Evolutionary conservation across 2,797 vertebrate species (phyloP), one percentile per base, ranked within the genome.

Genomic region (Hylomyscus alleni): DNA sequence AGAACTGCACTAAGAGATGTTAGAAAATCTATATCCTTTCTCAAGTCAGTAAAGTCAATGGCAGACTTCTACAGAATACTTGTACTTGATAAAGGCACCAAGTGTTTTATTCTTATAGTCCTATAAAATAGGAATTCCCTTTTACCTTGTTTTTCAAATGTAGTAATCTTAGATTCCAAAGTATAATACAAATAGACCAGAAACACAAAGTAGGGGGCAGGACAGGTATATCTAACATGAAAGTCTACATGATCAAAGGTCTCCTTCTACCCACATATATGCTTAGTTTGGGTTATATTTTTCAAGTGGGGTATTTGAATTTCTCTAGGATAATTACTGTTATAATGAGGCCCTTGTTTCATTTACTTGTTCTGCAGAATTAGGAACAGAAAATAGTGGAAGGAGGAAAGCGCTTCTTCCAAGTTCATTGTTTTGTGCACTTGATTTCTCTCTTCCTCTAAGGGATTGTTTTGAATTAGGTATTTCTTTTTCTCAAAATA

Each of bases 401-500:
- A 87, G 69, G 60, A 96, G 52, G 17, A 60, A 87, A 92, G 9
- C 94, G 62, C 22, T 83, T 95, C 75, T 90, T 67, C 52, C 8
- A 58, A 89, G 47, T 75, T 50, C 84, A 85, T 65, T 96, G 52
- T 95, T 95, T 78, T 65, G 78, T 29, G 62, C 44, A 93, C 92
- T 91, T 93, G 54, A 81, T 91, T 95, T 91, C n/a, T 85, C 93
- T 67, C 60, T 54, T 89, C 34, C 78, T 94, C 87, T 94, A 82
- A 93, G 89, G 76, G n/a, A 88, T 89, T 96, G 31, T 56, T 89
- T 78, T 94, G 67, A 96, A 91, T 93, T 91, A 72, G 65, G 84
- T 90, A 89, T 89, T 86, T 93, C 62, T 91, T 96, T 92, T 95
- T 65, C 75, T 81, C 67, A 96, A 95, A 96, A 93, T 90, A 93